Base-by-base conservation (phyloP, 1,140 invertebrate genomes). In the Pachyrhynchus sulphureomaculatus region DNA sequence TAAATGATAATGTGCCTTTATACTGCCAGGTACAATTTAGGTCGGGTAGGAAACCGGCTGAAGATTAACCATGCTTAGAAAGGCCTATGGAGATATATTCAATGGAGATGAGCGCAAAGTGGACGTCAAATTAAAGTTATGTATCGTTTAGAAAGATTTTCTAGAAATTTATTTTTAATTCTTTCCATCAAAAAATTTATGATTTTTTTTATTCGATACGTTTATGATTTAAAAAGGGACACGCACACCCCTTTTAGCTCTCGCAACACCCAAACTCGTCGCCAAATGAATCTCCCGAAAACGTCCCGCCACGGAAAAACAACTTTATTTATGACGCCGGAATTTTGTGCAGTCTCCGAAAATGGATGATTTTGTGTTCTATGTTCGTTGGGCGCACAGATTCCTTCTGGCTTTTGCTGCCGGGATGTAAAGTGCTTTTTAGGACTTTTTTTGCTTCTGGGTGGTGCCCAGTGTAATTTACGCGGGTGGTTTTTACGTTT, bases 211-310 rank as follows among this genome's bases (percentile, higher is more conserved):
- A 37, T 37, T 15, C 4, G n/a, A 18, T 4, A 12, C 34, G n/a
- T 18, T 37, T 13, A 37, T 37, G 34, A 37, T 18, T 18, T 18
- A 37, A 15, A 1, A n/a, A 18, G 34, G 34, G 34, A n/a, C 6
- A 37, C 34, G n/a, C 34, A 37, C 44, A 15, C 44, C n/a, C 44
- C 17, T 23, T 20, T 23, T 20, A 23, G 12, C 18, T 13, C 12
- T 17, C 3, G 55, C 42, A 37, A 18, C 32, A 39, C 42, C 17
- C 32, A 47, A 49, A 34, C 44, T 24, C 55, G 55, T 58, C 55
- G 55, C 55, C 55, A 58, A 58, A 58, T 58, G 55, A 58, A 58
- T 58, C 55, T 58, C 55, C 55, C 55, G 55, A 58, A 58, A 58
- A 58, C 55, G 55, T 58, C 55, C 45, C 45, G 55, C 45, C 29